phyloP scores from a whole-genome alignment of 2,888 invertebrate genomes.

The Xylota segnis region DNA sequence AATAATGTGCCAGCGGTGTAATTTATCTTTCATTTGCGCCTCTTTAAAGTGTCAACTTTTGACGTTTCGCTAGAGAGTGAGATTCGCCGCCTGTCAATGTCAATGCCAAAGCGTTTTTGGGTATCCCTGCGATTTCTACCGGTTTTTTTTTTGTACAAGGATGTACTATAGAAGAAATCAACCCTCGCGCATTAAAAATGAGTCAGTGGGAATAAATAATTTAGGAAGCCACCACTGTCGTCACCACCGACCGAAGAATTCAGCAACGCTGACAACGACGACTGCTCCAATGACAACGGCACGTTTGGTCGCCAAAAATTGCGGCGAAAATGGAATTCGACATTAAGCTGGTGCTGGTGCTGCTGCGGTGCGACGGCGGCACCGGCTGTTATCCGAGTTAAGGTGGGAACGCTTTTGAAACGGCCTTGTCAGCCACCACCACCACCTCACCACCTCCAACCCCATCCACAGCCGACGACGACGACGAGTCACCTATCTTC shows the following conservation, averaged over 20 bases:
- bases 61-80: conserved; percentile 60
- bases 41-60: conserved; percentile 74
- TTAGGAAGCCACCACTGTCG: conserved; percentile 61
- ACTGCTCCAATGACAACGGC: conserved; percentile 17
- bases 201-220: conserved; percentile 71
- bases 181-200: conserved; percentile 70
- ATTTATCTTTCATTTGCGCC: conserved; percentile 75
- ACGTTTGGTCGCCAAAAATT: conserved; percentile 67
- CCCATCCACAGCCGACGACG: too few species aligned
- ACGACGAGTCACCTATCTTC: conserved; percentile 56
- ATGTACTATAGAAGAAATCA: conserved; percentile 37
- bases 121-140: conserved; percentile 14
- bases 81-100: conserved; percentile 57
- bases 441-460: neutral
- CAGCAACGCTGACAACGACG: conserved; percentile 4
- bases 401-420: conserved; percentile 35
- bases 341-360: conserved; percentile 61
- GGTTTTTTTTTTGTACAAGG: neutral
- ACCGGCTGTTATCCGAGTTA: conserved; percentile 12
- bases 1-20: conserved; percentile 68
- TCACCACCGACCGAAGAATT: conserved; percentile 38
- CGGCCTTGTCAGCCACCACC: conserved; percentile 42
- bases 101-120: conserved; percentile 64
- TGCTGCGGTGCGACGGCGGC: neutral
- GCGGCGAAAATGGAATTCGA: conserved; percentile 71